Base-by-base conservation (phyloP, 2,888 invertebrate genomes). In the Plagodis pulveraria region DNA sequence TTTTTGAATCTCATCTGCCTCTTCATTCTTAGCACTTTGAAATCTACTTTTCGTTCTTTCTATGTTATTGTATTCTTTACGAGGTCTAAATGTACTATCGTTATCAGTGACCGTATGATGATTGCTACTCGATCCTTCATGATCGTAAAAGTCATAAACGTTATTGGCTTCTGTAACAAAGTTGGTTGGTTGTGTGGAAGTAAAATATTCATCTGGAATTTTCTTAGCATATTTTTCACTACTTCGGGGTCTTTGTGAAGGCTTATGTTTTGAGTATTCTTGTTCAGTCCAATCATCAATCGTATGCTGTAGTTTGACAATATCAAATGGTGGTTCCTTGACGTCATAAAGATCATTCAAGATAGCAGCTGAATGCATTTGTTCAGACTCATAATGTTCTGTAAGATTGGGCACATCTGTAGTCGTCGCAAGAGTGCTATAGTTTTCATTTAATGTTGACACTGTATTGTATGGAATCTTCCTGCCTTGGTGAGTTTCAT, bases 201-300 rank as follows among this genome's bases (percentile, higher is more conserved):
- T 96, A 45, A 97, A 93, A 83, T 95, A 97, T 70, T 96, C 95
- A 5, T 94, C 94, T 2, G 97, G 97, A 67, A 97, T 97, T 81
- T 95, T 94, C 80, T 97, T 97, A 2, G 96, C 93, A 50, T 95
- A 93, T 66, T 94, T 93, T 55, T 94, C 93, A 50, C 87, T 93
- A 0, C 91, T 93, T 45, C 94, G 94, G 6, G 91, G 87, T 59
- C 86, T 92, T 70, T 93, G 92, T 2, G 91, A 86, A 11, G 86
- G 70, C 65, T 91, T 93, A 59, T 87, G 83, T 63, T 93, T 93
- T 0, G 95, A 94, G 80, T 94, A 96, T 71, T 95, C 95, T 85
- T 96, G 95, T 71, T 95, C 95, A 0, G 97, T 97, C 97, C 97
- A 97, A 65, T 96, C 95, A 72, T 97, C 96, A 57, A 97, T 97